These are phyloP conservation scores for Silurus glanis DNA, from an alignment of 2,113 vertebrate species.

Conservation along the genomic window DNA sequence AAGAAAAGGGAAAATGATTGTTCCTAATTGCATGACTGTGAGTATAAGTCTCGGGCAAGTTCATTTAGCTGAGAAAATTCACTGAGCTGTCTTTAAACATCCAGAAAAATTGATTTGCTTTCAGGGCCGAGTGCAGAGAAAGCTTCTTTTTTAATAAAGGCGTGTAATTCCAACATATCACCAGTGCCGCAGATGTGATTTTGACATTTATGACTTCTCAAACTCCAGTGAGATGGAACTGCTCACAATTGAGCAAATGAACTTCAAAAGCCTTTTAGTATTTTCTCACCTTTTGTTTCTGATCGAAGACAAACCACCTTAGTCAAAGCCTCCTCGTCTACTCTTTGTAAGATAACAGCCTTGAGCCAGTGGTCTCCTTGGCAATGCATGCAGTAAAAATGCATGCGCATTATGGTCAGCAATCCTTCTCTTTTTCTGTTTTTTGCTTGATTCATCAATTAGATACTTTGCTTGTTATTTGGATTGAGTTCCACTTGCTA, in stretches of 20 bases:
- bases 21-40: slow-evolving; percentile 28
- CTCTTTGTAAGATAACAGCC: slow-evolving; percentile 35
- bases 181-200: neutral
- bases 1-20: slow-evolving; percentile 29
- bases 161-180: slow-evolving; percentile 12
- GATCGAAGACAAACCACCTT: slow-evolving; percentile 32
- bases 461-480: neutral
- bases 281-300: slow-evolving; percentile 30
- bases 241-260: slow-evolving; percentile 24
- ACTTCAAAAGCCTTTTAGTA: slow-evolving; percentile 7
- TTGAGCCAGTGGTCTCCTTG: slow-evolving; percentile 1
- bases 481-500: neutral
- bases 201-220: slow-evolving; percentile 21
- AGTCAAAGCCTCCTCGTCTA: slow-evolving; percentile 15
- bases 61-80: neutral
- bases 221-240: neutral
- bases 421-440: neutral
- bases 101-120: slow-evolving; percentile 1
- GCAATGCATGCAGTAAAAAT: neutral
- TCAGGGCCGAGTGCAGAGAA: neutral
- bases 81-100: slow-evolving; percentile 13
- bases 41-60: slow-evolving; percentile 22
- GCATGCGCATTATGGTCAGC: slow-evolving; percentile 6
- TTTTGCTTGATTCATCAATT: neutral
- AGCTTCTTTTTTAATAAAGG: slow-evolving; percentile 12